Evolutionary conservation across 2,797 vertebrate genomes (phyloP).

Genomic region (Serranus cabrilla): DNA sequence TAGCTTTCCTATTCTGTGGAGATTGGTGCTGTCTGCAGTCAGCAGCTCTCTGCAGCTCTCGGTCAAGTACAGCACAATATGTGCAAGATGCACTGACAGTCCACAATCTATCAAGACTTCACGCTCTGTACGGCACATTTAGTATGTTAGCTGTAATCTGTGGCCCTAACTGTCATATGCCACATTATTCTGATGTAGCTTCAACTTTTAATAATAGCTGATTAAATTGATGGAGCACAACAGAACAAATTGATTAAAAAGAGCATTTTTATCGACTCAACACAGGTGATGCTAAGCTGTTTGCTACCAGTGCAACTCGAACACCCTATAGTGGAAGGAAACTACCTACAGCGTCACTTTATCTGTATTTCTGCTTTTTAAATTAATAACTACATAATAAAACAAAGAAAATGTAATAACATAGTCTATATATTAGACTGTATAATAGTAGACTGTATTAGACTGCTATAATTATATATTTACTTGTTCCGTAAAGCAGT

Average conservation of each 20-base stretch:
- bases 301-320: background rate
- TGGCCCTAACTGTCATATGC: too few species aligned
- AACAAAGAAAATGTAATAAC: background rate
- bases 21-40: background rate
- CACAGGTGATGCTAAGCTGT: background rate
- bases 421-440: too few species aligned
- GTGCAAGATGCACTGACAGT: slow-evolving; percentile 17
- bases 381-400: too few species aligned
- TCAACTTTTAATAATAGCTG: background rate
- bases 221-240: background rate
- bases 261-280: background rate
- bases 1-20: background rate
- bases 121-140: background rate
- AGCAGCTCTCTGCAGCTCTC: too few species aligned
- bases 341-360: background rate
- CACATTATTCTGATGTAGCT: too few species aligned
- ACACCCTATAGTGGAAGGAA: background rate
- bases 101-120: background rate
- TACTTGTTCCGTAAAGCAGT: slow-evolving; percentile 13
- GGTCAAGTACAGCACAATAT: background rate
- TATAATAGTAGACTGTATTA: too few species aligned
- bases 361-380: background rate
- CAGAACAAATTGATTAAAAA: background rate
- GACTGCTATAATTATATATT: background rate
- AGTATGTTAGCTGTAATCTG: background rate